Conservation (phyloP, 2,888 invertebrate species). For the Xylota sylvarum region DNA sequence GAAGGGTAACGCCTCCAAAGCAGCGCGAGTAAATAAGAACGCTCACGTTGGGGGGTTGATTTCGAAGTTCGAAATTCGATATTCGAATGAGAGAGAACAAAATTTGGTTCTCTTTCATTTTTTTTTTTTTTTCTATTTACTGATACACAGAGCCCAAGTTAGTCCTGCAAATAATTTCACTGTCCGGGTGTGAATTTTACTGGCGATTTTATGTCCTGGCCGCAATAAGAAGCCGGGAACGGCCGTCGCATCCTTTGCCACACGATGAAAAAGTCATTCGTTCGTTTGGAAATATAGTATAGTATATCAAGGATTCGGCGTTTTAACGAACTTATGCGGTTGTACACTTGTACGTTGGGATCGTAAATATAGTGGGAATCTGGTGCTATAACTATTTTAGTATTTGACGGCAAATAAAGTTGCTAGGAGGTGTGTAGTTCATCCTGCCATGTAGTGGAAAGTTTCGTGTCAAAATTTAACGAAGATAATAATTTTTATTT, state of each 20-base stretch:
- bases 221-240: slow-evolving; percentile 52
- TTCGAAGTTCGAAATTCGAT: slow-evolving; percentile 61
- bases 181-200: slow-evolving; percentile 72
- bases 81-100: slow-evolving; percentile 61
- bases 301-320: slow-evolving; percentile 69
- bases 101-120: neutral
- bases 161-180: slow-evolving; percentile 48
- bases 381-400: slow-evolving; percentile 57
- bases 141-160: slow-evolving; percentile 7
- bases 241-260: slow-evolving; percentile 59
- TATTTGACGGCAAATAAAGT: slow-evolving; percentile 17
- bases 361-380: slow-evolving; percentile 59
- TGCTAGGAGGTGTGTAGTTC: neutral
- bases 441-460: slow-evolving; percentile 11
- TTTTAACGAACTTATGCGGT: slow-evolving; percentile 78
- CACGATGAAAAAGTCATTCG: slow-evolving; percentile 63
- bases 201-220: slow-evolving; percentile 58
- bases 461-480: slow-evolving; percentile 30
- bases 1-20: slow-evolving; percentile 51
- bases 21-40: slow-evolving; percentile 38
- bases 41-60: slow-evolving; percentile 29
- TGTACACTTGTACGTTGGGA: slow-evolving; percentile 67
- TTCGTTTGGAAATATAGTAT: slow-evolving; percentile 55
- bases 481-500: slow-evolving; percentile 4
- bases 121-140: neutral